Conservation (phyloP, 2,888 invertebrate species). For the Synanthedon myopaeformis region DNA sequence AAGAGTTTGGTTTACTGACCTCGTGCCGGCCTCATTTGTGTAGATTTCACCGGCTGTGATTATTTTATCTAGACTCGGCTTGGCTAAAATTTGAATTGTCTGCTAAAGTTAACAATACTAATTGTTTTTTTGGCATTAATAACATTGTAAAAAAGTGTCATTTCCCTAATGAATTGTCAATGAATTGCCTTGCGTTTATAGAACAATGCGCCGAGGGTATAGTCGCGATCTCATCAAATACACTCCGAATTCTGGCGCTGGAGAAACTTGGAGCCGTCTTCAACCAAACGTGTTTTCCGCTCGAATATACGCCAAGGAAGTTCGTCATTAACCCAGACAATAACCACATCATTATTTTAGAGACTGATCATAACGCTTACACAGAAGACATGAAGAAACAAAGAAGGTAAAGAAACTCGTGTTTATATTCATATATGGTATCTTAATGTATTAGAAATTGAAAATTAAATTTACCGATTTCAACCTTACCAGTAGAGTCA, state of each 20-base stretch:
- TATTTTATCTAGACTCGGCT: no score
- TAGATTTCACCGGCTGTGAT: no score
- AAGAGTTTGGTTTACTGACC: not conserved
- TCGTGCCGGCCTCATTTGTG: no score
- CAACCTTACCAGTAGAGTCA: no score
- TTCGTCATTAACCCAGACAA: conserved; percentile 94
- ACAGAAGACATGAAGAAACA: conserved; percentile 96
- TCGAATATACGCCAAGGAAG: conserved; percentile 96
- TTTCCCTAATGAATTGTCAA: not conserved
- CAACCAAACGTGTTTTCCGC: conserved; percentile 92
- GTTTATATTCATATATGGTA: not conserved
- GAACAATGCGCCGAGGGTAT: conserved; percentile 99
- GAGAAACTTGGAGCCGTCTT: conserved; percentile 99
- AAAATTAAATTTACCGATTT: no score
- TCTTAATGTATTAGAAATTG: no score
- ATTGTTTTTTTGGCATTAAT: no score
- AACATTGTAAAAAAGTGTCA: not conserved
- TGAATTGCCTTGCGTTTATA: conserved; percentile 6
- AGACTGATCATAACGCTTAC: conserved; percentile 98
- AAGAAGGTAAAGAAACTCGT: conserved; percentile 61
- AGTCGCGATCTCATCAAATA: conserved; percentile 98
- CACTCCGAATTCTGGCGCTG: conserved; percentile 94
- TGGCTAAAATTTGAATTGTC: no score
- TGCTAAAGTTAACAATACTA: not conserved
- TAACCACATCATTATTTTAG: conserved; percentile 89